These are phyloP conservation scores for Cotesia typhae DNA, from an alignment of 1,140 invertebrate genomes.

Conservation along the genomic window DNA sequence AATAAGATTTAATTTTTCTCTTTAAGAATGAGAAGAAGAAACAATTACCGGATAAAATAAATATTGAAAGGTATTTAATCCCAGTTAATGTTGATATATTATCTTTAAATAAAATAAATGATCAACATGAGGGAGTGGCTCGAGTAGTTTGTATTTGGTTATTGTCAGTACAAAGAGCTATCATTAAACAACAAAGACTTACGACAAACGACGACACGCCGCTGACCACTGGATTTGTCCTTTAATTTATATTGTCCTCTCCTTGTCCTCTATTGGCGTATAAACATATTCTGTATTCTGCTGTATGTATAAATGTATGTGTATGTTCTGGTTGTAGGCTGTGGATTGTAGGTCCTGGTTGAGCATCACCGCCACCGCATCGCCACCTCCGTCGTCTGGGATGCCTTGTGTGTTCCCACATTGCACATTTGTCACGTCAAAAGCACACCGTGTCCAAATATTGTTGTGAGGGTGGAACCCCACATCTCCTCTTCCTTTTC, in stretches of 20 bases:
- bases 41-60: no score
- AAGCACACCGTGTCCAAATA: conserved; percentile 58
- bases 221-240: conserved; percentile 41
- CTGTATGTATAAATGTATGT: neutral
- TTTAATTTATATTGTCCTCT: neutral
- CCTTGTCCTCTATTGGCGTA: neutral
- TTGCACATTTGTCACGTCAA: conserved; percentile 42
- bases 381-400: neutral
- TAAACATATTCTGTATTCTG: neutral
- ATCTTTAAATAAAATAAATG: no score
- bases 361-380: no score
- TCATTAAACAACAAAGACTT: conserved; percentile 8
- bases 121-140: no score
- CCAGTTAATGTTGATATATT: no score
- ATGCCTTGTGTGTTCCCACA: neutral
- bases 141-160: neutral
- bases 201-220: conserved; percentile 43
- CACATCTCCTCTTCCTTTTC: neutral
- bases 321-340: no score
- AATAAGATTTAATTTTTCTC: no score
- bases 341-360: no score
- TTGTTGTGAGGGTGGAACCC: conserved; percentile 50
- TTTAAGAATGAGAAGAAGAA: no score
- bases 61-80: no score
- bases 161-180: conserved; percentile 4